These are phyloP conservation scores for Drosophila tripunctata DNA, from an alignment of 2,888 invertebrate genomes.

Conservation along the genomic window DNA sequence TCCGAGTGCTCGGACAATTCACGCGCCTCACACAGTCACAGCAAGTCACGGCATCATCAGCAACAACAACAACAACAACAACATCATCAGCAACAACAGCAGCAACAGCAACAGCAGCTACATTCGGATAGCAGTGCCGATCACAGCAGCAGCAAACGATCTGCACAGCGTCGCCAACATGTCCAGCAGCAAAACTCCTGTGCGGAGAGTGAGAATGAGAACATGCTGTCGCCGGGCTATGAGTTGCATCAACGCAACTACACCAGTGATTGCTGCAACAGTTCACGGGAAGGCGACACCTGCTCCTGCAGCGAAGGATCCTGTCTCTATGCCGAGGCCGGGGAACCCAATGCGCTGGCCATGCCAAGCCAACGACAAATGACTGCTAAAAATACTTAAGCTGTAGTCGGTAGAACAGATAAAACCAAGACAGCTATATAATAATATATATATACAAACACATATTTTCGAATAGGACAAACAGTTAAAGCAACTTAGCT, in stretches of 20 bases:
- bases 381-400: conserved; percentile 74
- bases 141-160: conserved; percentile 45
- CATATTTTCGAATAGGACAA: neutral
- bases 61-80: conserved; percentile 79
- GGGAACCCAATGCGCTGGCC: conserved; percentile 80
- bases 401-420: conserved; percentile 22
- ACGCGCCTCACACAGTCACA: conserved; percentile 79
- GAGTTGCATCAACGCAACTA: conserved; percentile 76
- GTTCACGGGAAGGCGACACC: conserved; percentile 86
- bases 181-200: conserved; percentile 46
- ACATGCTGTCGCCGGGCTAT: conserved; percentile 67
- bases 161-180: no score
- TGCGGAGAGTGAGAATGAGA: conserved; percentile 77
- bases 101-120: conserved; percentile 55
- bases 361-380: conserved; percentile 39
- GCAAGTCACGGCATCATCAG: conserved; percentile 63
- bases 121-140: conserved; percentile 43
- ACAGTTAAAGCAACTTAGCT: conserved; percentile 35
- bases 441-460: neutral
- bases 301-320: conserved; percentile 88
- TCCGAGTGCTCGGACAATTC: conserved; percentile 85
- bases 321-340: conserved; percentile 87
- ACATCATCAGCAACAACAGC: conserved; percentile 79
- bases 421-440: neutral
- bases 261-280: conserved; percentile 85